Conservation (phyloP, 2,888 invertebrate species). For the Idaea straminata region DNA sequence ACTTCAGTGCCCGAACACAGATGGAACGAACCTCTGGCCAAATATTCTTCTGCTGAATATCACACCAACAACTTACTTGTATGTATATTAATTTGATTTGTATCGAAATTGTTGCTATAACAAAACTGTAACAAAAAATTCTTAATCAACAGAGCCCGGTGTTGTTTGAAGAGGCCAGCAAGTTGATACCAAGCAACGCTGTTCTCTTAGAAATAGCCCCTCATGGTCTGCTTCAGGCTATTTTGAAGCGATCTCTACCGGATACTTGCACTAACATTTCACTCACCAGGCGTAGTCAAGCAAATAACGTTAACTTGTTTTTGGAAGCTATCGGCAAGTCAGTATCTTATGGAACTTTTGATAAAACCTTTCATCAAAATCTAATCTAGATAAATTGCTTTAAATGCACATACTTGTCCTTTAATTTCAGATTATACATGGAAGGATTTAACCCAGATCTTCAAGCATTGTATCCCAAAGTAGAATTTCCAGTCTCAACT, state of each 20-base stretch:
- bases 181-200: slow-evolving; percentile 87
- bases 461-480: slow-evolving; percentile 84
- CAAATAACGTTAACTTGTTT: slow-evolving; percentile 78
- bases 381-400: neutral
- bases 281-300: slow-evolving; percentile 84
- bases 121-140: neutral
- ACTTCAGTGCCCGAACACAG: slow-evolving; percentile 84
- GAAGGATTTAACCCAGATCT: slow-evolving; percentile 86
- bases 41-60: slow-evolving; percentile 88
- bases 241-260: slow-evolving; percentile 84
- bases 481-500: slow-evolving; percentile 89
- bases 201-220: slow-evolving; percentile 92
- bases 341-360: slow-evolving; percentile 17
- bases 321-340: slow-evolving; percentile 75
- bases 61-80: slow-evolving; percentile 88
- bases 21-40: slow-evolving; percentile 72
- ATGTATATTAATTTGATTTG: slow-evolving; percentile 38
- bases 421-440: slow-evolving; percentile 82
- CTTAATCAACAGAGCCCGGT: slow-evolving; percentile 68
- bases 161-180: slow-evolving; percentile 87
- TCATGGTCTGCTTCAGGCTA: slow-evolving; percentile 87
- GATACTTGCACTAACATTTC: slow-evolving; percentile 83
- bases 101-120: neutral
- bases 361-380: neutral
- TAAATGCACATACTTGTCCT: neutral